phyloP scores from a whole-genome alignment of 1,140 invertebrate genomes.

The Neodiprion pinetum region DNA sequence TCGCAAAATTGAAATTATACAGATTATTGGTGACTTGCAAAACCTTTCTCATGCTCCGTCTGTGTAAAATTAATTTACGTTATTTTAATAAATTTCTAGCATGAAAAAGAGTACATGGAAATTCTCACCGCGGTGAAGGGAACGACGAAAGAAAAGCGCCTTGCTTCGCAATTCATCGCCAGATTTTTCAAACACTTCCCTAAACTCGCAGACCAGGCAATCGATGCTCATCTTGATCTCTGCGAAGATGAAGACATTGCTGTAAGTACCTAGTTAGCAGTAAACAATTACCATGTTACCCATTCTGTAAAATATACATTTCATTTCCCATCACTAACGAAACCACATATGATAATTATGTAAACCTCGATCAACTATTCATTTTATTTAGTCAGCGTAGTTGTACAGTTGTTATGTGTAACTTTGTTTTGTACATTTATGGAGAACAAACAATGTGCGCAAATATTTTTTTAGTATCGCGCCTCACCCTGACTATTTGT shows the following conservation, averaged over 20 bases:
- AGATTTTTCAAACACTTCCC: conserved; percentile 95
- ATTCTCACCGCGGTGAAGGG: conserved; percentile 88
- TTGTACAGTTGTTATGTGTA: conserved; percentile 14
- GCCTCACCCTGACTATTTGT: too few species aligned
- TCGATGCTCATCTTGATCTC: conserved; percentile 92
- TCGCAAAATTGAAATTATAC: neutral
- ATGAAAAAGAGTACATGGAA: conserved; percentile 86
- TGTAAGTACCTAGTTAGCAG: conserved; percentile 65
- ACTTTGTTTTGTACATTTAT: conserved; percentile 16
- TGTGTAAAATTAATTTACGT: conserved; percentile 5
- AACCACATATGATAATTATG: too few species aligned
- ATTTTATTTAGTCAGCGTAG: too few species aligned
- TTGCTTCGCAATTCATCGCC: conserved; percentile 94
- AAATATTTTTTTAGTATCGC: too few species aligned
- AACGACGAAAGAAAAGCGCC: conserved; percentile 85
- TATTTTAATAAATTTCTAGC: conserved; percentile 67
- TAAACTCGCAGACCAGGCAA: conserved; percentile 79
- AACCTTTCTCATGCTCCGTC: neutral
- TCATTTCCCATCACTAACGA: too few species aligned
- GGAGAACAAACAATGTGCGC: neutral
- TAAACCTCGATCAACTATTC: too few species aligned
- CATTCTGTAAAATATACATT: conserved; percentile 15
- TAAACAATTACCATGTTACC: conserved; percentile 10
- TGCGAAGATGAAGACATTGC: conserved; percentile 95
- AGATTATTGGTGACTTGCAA: neutral